These are phyloP conservation scores for Pygoscelis antarcticus DNA, from an alignment of 2,113 vertebrate genomes.

Conservation along the genomic window DNA sequence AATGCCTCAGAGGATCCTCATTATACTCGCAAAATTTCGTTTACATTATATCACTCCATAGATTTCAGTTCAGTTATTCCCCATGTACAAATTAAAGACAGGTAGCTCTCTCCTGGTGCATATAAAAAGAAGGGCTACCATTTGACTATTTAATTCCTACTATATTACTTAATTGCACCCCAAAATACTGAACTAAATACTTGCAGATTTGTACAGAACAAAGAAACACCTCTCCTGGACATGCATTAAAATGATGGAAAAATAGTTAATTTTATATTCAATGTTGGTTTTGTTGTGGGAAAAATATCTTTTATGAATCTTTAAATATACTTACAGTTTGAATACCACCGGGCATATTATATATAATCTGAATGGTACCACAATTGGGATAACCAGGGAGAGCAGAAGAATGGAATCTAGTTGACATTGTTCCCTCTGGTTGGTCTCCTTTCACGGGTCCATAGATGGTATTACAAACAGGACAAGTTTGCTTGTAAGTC, in stretches of 20 bases:
- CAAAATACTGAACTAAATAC: not conserved
- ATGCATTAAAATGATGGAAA: not conserved
- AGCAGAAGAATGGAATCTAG: accelerated
- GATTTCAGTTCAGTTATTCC: not conserved
- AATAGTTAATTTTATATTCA: not conserved
- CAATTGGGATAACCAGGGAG: conserved; percentile 56
- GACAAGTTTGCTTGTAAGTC: conserved; percentile 58
- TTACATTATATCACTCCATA: not conserved
- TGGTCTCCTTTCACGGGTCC: conserved; percentile 71
- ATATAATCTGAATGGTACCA: conserved; percentile 60
- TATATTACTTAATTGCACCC: not conserved
- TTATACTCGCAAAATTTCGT: not conserved
- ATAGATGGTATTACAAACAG: conserved; percentile 57
- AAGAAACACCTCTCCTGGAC: not conserved
- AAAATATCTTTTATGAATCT: not conserved
- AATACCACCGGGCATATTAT: not conserved
- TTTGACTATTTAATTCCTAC: not conserved
- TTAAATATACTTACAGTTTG: conserved; percentile 76
- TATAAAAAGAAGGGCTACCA: not conserved
- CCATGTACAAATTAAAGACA: not conserved
- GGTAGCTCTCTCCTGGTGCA: not conserved
- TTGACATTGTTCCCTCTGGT: conserved; percentile 59
- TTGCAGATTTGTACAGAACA: not conserved
- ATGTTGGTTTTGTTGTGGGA: not conserved
- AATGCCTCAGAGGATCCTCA: not conserved